phyloP scores from a whole-genome alignment of 2,888 invertebrate genomes.

The Nomada fabriciana region DNA sequence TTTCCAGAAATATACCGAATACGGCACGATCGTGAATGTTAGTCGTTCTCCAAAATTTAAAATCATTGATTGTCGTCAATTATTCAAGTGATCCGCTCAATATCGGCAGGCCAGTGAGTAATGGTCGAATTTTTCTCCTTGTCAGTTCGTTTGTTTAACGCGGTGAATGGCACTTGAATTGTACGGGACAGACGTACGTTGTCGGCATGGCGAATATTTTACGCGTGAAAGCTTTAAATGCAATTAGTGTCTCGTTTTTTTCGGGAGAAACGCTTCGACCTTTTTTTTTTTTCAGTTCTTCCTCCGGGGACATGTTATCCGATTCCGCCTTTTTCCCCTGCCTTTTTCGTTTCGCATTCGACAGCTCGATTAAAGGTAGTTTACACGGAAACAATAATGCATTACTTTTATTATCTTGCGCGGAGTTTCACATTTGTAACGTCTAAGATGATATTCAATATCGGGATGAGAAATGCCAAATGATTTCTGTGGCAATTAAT shows the following conservation, averaged over 20 bases:
- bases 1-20: not conserved
- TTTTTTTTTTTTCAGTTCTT: slow-evolving; percentile 47
- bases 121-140: slow-evolving; percentile 59
- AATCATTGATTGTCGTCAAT: slow-evolving; percentile 59
- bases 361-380: not conserved
- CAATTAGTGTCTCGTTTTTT: slow-evolving; percentile 55
- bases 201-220: slow-evolving; percentile 56
- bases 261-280: slow-evolving; percentile 7
- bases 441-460: not conserved
- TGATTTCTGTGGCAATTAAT: too few species aligned
- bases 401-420: not conserved
- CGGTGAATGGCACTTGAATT: slow-evolving; percentile 31
- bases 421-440: not conserved
- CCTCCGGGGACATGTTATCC: slow-evolving; percentile 11
- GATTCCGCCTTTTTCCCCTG: not conserved
- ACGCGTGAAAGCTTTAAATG: slow-evolving; percentile 50
- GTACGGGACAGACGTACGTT: slow-evolving; percentile 35
- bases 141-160: slow-evolving; percentile 41
- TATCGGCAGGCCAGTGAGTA: slow-evolving; percentile 63
- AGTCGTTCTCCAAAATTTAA: slow-evolving; percentile 28
- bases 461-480: not conserved
- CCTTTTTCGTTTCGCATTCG: not conserved
- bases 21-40: slow-evolving; percentile 8
- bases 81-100: slow-evolving; percentile 60
- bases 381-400: slow-evolving; percentile 4